A percentile compares a stretch with the other conserved stretches of the same genome.
Evolutionary conservation across 2,797 vertebrate species (phyloP).

Genomic region (Halcyon smyrnensis): DNA sequence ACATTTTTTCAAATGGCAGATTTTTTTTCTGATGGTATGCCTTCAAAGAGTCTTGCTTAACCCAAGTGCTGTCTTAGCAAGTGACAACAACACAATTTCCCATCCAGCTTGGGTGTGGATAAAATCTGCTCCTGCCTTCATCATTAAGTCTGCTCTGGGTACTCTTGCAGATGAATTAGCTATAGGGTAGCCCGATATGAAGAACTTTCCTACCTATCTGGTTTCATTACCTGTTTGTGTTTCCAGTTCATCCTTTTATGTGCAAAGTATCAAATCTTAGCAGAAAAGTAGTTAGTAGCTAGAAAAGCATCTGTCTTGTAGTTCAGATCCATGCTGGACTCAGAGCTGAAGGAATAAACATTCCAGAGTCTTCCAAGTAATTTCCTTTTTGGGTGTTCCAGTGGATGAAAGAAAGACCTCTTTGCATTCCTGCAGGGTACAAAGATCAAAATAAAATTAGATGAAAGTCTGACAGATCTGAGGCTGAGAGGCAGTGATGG

Average conservation of each 20-base stretch:
- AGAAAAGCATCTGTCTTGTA: background rate
- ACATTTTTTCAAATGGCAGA: background rate
- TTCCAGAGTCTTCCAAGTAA: background rate
- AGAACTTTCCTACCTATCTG: background rate
- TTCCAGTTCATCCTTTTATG: background rate
- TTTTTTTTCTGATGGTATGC: background rate
- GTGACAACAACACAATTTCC: background rate
- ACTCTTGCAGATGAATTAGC: background rate
- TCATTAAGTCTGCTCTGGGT: background rate
- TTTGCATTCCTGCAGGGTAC: background rate
- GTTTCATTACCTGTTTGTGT: background rate
- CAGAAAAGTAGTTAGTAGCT: background rate
- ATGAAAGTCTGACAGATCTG: background rate
- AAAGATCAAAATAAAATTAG: background rate
- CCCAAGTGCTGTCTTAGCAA: background rate
- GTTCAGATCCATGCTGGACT: background rate
- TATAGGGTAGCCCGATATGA: background rate
- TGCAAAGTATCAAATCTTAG: background rate
- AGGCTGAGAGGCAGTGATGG: background rate
- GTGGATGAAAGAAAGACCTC: background rate
- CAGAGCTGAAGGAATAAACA: background rate
- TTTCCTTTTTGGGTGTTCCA: background rate
- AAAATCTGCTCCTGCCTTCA: background rate
- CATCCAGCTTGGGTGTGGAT: background rate
- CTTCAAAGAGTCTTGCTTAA: background rate